Evolutionary conservation across 1,140 invertebrate genomes (phyloP), one percentile per base, ranked within the genome.

Genomic region (Eufriesea mexicana): DNA sequence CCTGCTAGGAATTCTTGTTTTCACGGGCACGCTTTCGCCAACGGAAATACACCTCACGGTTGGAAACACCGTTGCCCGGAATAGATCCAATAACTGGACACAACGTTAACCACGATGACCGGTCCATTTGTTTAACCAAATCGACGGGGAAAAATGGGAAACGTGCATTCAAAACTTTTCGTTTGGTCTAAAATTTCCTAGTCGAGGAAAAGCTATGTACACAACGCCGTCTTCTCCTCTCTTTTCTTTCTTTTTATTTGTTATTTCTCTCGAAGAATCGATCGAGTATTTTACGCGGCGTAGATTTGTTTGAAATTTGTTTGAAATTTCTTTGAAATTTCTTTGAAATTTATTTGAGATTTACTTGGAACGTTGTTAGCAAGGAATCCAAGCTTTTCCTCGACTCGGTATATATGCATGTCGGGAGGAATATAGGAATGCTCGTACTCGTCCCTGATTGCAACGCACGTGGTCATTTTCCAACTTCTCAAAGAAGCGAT

Each of bases 391-490:
- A 78, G 10, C 14, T 14, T 68, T 18, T 42, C 74, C 51, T 82
- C 67, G 54, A 66, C 55, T 14, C n/a, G 35, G 14, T 42, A 2
- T 4, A 0, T 12, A 18, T 1, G 6, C 59, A 6, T 28, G 25
- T 4, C 4, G 25, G 16, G 5, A 49, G 2, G 8, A 25, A 51
- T 23, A 64, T 1, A 18, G 20, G 45, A 5, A 12, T 25, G 54
- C 54, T 25, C 42, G 25, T 57, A 8, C 72, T 28, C 28, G 42
- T 75, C n/a, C 7, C 23, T 16, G 73, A 77, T 64, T 49, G 35
- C 57, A n/a, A 77, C 45, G 66, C 84, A 85, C 84, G 79, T 85
- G 79, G 79, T 66, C 59, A 49, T 51, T 49, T 67, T 54, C 45
- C 9, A 20, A 16, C 47, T 57, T 25, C 28, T 59, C 45, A 18